Percentiles rank a stretch among this genome's conserved stretches.
phyloP scores from a whole-genome alignment of 2,888 invertebrate genomes.

The Cotesia congregata region DNA sequence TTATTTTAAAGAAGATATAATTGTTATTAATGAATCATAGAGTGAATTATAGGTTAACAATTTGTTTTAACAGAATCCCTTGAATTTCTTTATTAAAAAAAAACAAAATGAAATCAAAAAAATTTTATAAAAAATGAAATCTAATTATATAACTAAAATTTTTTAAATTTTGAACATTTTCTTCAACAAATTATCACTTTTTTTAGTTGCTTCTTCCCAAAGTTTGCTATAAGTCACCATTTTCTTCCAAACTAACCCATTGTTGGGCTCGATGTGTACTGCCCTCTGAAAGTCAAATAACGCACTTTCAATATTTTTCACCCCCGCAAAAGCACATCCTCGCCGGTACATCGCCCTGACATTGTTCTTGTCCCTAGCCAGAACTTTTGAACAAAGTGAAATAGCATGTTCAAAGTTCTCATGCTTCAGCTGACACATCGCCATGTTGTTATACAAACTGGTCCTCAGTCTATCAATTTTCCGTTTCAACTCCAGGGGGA shows the following conservation, averaged over 20 bases:
- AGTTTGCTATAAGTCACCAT: conserved; percentile 73
- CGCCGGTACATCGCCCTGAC: conserved; percentile 72
- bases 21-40: too few species aligned
- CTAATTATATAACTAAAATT: conserved; percentile 14
- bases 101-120: not conserved
- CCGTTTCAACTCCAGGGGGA: conserved; percentile 71
- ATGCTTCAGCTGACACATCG: conserved; percentile 82
- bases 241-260: conserved; percentile 76
- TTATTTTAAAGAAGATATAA: too few species aligned
- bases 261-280: conserved; percentile 76
- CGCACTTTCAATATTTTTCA: conserved; percentile 79
- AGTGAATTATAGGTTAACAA: too few species aligned
- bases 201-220: conserved; percentile 75
- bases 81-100: not conserved
- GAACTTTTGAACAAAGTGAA: conserved; percentile 73
- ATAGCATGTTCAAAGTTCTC: conserved; percentile 78
- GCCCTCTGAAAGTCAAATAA: conserved; percentile 74
- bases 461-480: conserved; percentile 75
- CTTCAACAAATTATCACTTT: conserved; percentile 74
- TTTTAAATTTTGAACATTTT: conserved; percentile 69
- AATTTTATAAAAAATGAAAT: not conserved
- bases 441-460: conserved; percentile 85
- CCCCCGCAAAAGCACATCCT: conserved; percentile 71
- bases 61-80: too few species aligned
- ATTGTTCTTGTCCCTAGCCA: conserved; percentile 69